Base-by-base conservation (phyloP, 37 sponge, comb jelly and placozoan genomes). In the Dysidea cf. avara region DNA sequence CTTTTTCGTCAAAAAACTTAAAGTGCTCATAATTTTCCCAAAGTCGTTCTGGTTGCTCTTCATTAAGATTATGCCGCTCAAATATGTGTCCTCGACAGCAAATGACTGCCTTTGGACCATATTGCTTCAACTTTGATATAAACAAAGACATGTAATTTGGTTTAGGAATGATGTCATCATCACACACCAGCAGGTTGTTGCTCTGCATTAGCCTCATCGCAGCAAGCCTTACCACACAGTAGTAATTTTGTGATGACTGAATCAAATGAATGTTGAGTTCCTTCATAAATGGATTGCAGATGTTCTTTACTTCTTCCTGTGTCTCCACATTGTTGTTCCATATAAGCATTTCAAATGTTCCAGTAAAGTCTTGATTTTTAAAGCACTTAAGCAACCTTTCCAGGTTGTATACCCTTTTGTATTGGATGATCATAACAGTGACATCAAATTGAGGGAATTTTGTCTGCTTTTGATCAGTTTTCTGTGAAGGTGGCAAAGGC, bases 301-400 rank as follows among this genome's bases (percentile, higher is more conserved):
- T 73, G 16, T 43, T 37, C 0, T 53, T 61, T 6, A 86, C 65
- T 18, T 79, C 75, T 2, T 53, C 6, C 34, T 69, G 75, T 0
- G 65, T 74, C 0, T 86, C 81, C 7, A 6, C 3, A 38, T 86
- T 86, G 75, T 86, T 86, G 70, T 86, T 86, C 87, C 87, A 86
- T 17, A 86, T 25, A 33, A 86, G 56, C 1, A 86, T 37, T 54
- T 86, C 80, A 33, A 86, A 86, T 22, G 9, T 51, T 1, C 80
- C 79, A 0, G 22, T 0, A 30, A 35, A 74, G 16, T 80, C 66
- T 37, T 86, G 87, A 0, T 65, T 66, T 34, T 34, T 34, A 24
- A 86, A 73, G 31, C 61, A n/a, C 24, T 74, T 61, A 31, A 86
- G 61, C 17, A 80, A 38, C 3, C 7, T 13, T 22, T 65, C 43